Conservation (phyloP, 1,140 invertebrate genomes). For the Bombus confusus region DNA sequence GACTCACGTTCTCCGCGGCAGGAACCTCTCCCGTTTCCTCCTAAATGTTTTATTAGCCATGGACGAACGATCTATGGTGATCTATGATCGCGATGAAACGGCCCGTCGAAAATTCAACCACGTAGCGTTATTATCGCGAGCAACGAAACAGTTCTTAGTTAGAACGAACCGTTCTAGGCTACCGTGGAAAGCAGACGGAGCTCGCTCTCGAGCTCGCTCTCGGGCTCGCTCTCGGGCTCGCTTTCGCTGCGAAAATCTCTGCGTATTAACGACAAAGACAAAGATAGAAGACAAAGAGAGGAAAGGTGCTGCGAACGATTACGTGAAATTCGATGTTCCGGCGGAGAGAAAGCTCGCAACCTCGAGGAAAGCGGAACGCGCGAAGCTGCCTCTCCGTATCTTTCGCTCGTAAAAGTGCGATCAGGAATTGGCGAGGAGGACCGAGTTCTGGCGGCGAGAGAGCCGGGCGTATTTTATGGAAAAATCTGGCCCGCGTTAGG, state of each 20-base stretch:
- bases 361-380: neutral
- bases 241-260: too few species aligned
- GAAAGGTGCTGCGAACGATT: too few species aligned
- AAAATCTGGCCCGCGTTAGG: conserved; percentile 46
- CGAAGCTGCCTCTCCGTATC: neutral
- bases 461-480: conserved; percentile 34
- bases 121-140: too few species aligned
- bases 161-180: too few species aligned
- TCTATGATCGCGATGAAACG: neutral
- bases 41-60: conserved; percentile 3
- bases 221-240: too few species aligned
- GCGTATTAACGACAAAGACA: too few species aligned
- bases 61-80: neutral
- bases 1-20: neutral
- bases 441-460: neutral
- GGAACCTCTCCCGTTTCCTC: neutral
- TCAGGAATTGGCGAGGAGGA: conserved; percentile 4
- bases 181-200: fast-evolving
- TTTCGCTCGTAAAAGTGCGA: neutral
- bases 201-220: too few species aligned
- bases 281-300: too few species aligned
- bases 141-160: too few species aligned
- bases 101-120: too few species aligned
- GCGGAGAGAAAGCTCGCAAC: neutral
- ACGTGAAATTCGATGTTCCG: too few species aligned